Base-by-base conservation (phyloP, 2,888 invertebrate species). In the Synanthedon andrenaeformis region DNA sequence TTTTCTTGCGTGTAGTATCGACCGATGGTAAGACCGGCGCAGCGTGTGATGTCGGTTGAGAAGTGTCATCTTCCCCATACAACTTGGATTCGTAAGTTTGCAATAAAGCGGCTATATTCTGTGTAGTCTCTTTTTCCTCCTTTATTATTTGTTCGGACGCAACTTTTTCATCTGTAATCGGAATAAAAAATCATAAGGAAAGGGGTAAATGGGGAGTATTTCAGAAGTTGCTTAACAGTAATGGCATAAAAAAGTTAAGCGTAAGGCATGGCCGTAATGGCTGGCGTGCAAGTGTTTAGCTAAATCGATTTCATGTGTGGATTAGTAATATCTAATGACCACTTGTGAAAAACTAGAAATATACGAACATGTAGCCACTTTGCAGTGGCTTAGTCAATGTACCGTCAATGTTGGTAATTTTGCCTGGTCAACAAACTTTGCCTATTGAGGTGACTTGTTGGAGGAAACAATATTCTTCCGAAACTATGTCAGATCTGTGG, bases 21-120 rank as follows among this genome's bases (percentile, higher is more conserved):
- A 73, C 59, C 11, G 41, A 5, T 3, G 80, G 79, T 51, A 82
- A 74, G 14, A 79, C 64, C 5, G 84, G 84, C 14, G 83, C 79
- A 41, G 79, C 66, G 42, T 82, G 72, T 6, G 84, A 83, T 10
- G 79, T 80, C n/a, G 85, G 84, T 58, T 85, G 86, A 19, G 86
- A 85, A 2, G 84, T 85, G 54, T 88, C 83, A 62, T 88, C 87
- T 65, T 85, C 86, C n/a, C 74, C 82, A 55, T 72, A 78, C 35
- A 84, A 59, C 59, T 82, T 84, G 14, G 66, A 58, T 54, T 83
- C 85, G 60, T 83, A 85, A 52, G 73, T 80, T 3, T 66, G 70
- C 57, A 85, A 58, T 67, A 84, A 74, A 5, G 71, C 61, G 10
- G 73, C 73, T 59, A 81, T 67, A 54, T 66, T 73, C 59, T 79